These are phyloP conservation scores for Nibea coibor DNA, from an alignment of 2,113 vertebrate species.

Conservation along the genomic window DNA sequence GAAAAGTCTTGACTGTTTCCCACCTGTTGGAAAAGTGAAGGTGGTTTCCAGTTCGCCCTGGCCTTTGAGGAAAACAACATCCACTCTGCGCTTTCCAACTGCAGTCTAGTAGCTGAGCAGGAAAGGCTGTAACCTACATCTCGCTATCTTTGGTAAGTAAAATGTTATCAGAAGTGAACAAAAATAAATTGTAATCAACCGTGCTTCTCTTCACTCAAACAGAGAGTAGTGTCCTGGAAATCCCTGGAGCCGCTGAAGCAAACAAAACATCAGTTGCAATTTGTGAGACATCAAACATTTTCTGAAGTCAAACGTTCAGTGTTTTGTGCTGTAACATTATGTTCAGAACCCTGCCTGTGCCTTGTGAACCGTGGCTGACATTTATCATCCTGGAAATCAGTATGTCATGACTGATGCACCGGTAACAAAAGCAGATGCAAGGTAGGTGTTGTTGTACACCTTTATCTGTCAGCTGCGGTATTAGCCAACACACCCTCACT, in stretches of 20 bases:
- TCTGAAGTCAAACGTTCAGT: background rate
- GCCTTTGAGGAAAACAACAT: too few species aligned
- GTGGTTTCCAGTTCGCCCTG: too few species aligned
- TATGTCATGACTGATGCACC: constrained; percentile 37
- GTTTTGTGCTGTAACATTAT: constrained; percentile 8
- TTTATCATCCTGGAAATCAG: constrained; percentile 49
- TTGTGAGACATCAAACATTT: constrained; percentile 10
- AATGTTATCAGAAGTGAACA: background rate
- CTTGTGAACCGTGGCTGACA: constrained; percentile 9
- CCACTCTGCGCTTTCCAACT: too few species aligned
- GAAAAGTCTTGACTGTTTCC: too few species aligned
- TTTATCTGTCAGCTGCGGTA: constrained; percentile 58
- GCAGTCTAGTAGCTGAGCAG: too few species aligned
- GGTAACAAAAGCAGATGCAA: constrained; percentile 51
- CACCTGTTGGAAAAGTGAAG: too few species aligned
- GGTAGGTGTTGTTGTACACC: constrained; percentile 44
- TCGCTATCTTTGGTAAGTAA: background rate
- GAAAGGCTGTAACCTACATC: background rate
- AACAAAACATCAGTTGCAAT: background rate
- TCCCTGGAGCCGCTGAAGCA: background rate
- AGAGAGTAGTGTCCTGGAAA: background rate
- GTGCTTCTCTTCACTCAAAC: background rate
- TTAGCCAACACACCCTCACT: constrained; percentile 34
- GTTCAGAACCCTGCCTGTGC: background rate
- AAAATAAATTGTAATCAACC: background rate